Evolutionary conservation across 2,797 vertebrate genomes (phyloP).

Genomic region (Hemibagrus guttatus): DNA sequence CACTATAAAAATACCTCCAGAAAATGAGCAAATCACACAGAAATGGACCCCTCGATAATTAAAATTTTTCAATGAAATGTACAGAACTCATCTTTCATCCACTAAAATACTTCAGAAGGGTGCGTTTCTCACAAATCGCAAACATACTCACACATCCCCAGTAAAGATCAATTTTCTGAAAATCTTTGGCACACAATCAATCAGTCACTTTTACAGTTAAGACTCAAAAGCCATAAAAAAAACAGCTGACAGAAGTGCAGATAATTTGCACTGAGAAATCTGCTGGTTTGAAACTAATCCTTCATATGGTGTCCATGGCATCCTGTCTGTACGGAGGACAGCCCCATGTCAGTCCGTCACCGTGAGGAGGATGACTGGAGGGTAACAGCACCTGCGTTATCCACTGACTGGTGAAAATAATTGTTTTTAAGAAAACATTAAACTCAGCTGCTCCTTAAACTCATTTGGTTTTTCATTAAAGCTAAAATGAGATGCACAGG

Average conservation of each 20-base stretch:
- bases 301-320: conserved; percentile 72
- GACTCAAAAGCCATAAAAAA: neutral
- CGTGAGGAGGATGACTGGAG: conserved; percentile 82
- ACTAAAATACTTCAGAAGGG: neutral
- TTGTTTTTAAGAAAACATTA: neutral
- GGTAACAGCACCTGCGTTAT: conserved; percentile 90
- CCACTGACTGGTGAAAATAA: conserved; percentile 84
- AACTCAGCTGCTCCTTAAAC: neutral
- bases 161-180: neutral
- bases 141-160: neutral
- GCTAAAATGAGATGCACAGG: neutral
- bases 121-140: neutral
- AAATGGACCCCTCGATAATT: neutral
- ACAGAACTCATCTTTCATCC: neutral
- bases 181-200: neutral
- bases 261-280: neutral
- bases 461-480: neutral
- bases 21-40: too few relatives aligned
- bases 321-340: conserved; percentile 68
- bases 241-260: neutral
- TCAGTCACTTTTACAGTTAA: neutral
- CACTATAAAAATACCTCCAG: neutral
- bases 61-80: too few relatives aligned
- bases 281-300: neutral
- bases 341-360: conserved; percentile 89